Conservation (phyloP, 2,113 vertebrate genomes). For the Bos javanicus region DNA sequence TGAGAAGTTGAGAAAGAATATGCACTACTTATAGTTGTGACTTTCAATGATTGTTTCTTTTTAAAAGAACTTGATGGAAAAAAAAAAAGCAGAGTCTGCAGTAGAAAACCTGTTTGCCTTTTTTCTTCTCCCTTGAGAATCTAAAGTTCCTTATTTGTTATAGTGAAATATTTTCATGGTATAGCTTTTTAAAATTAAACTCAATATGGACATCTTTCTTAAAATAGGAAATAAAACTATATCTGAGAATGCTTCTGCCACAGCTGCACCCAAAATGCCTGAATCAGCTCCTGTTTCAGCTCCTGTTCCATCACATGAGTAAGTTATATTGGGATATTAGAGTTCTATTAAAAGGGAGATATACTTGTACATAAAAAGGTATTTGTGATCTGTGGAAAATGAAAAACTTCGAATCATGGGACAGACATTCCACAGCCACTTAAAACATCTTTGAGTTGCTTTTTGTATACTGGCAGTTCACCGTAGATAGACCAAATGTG, state of each 20-base stretch:
- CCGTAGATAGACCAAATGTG: not conserved
- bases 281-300: constrained; percentile 73
- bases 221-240: constrained; percentile 81
- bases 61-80: not conserved
- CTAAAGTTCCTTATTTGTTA: constrained; percentile 37
- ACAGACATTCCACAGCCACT: not conserved
- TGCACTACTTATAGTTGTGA: constrained; percentile 3
- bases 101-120: constrained; percentile 9
- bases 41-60: not conserved
- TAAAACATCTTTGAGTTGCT: not conserved
- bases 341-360: not conserved
- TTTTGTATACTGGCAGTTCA: not conserved
- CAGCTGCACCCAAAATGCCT: constrained; percentile 75
- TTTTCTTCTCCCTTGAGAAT: not conserved
- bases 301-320: constrained; percentile 83
- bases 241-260: constrained; percentile 80
- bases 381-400: not conserved
- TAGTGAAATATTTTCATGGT: constrained; percentile 39
- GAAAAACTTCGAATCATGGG: not conserved
- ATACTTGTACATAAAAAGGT: not conserved
- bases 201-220: constrained; percentile 63
- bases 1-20: not conserved
- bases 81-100: not conserved
- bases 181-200: constrained; percentile 31
- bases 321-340: constrained; percentile 73